Evolutionary conservation across 2,113 vertebrate genomes (phyloP).

Genomic region (Aplodontia rufa): DNA sequence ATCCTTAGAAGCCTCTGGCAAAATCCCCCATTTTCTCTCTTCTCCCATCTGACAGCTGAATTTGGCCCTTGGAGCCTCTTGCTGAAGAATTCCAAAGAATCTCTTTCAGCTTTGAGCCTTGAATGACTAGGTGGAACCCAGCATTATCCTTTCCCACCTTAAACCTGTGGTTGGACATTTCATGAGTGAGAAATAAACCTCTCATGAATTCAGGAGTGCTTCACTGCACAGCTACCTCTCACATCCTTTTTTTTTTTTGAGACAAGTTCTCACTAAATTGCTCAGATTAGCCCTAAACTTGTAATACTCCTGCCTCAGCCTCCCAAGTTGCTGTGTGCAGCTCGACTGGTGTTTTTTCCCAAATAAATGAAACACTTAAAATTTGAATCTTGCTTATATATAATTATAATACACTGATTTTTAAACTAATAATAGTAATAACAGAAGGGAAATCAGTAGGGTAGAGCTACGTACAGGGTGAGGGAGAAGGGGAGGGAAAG

Average conservation of each 20-base stretch:
- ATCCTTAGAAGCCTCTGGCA: background rate
- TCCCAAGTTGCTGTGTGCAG: no score
- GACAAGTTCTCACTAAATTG: no score
- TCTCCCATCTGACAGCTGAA: background rate
- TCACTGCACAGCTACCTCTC: no score
- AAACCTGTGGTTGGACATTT: background rate
- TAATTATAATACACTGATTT: no score
- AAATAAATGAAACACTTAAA: background rate
- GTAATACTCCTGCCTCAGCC: no score
- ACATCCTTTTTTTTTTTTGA: no score
- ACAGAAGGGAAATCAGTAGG: no score
- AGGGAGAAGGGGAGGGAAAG: no score
- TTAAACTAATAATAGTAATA: no score
- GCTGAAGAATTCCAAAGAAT: background rate
- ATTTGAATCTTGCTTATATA: background rate
- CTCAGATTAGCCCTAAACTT: no score
- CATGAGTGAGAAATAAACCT: background rate
- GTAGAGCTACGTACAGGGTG: no score
- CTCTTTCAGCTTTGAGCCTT: background rate
- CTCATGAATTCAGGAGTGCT: no score
- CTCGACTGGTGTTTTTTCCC: background rate
- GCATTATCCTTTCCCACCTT: background rate
- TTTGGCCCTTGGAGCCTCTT: background rate
- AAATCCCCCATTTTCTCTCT: background rate
- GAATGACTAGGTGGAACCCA: background rate